phyloP scores from a whole-genome alignment of 1,140 invertebrate genomes.

The Melipona quadrifasciata region DNA sequence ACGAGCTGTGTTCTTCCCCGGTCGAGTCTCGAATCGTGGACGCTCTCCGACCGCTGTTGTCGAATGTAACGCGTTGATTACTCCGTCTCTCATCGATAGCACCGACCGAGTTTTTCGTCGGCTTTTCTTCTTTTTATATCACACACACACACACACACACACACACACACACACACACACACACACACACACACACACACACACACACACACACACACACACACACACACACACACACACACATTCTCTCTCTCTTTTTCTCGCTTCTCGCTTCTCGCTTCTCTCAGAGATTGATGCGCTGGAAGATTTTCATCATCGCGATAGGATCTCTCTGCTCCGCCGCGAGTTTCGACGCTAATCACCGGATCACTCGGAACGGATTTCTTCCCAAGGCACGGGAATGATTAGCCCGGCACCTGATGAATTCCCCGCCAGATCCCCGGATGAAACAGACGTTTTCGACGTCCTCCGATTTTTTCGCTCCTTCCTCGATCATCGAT shows the following conservation, averaged over 20 bases:
- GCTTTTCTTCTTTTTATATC: background rate
- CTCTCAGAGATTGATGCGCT: conserved; percentile 10
- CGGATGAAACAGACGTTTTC: background rate
- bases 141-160: no score
- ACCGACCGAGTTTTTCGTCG: conserved; percentile 3
- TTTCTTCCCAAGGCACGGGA: background rate
- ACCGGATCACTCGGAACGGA: background rate
- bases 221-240: background rate
- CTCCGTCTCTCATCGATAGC: background rate
- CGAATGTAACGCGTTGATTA: conserved; percentile 37
- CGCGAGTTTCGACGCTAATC: background rate
- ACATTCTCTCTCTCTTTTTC: background rate
- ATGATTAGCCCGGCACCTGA: background rate
- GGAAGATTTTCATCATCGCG: conserved; percentile 12
- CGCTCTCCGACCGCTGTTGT: background rate
- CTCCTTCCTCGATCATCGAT: background rate
- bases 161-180: background rate
- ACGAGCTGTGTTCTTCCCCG: background rate
- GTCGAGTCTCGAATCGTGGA: no score
- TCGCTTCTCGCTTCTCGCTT: background rate
- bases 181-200: background rate
- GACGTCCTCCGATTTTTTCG: no score
- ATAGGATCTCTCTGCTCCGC: background rate
- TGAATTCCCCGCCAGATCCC: background rate
- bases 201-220: background rate